phyloP scores from a whole-genome alignment of 2,797 vertebrate species.

The Sciaenops ocellatus region DNA sequence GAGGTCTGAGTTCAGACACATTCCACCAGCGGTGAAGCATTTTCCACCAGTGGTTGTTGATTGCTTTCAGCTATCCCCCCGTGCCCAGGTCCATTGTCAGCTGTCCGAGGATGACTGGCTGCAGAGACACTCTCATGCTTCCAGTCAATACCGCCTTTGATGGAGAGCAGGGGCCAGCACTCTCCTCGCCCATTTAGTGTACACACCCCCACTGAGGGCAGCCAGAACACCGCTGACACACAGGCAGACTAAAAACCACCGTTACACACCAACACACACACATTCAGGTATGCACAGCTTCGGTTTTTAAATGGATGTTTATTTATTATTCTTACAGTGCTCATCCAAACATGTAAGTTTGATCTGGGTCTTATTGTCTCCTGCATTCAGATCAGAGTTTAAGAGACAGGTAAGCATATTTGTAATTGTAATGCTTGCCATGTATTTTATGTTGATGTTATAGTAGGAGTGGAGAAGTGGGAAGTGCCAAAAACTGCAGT shows the following conservation, averaged over 20 bases:
- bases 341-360: background rate
- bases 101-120: constrained; percentile 79
- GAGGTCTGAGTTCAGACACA: constrained; percentile 65
- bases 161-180: constrained; percentile 69
- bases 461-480: too few relatives aligned
- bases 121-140: constrained; percentile 74
- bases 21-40: constrained; percentile 64
- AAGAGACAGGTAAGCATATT: background rate
- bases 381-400: background rate
- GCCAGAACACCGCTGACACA: constrained; percentile 44
- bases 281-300: background rate
- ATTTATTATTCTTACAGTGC: background rate
- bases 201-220: constrained; percentile 64
- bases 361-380: background rate
- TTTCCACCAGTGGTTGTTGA: constrained; percentile 73
- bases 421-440: too few relatives aligned
- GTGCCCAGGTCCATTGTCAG: constrained; percentile 74
- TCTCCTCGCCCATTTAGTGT: constrained; percentile 68
- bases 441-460: too few relatives aligned
- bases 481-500: too few relatives aligned
- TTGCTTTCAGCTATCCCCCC: constrained; percentile 69
- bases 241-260: constrained; percentile 40
- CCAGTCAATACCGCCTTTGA: constrained; percentile 79
- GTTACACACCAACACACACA: constrained; percentile 15
- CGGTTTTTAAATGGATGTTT: background rate